These are phyloP conservation scores for Clarias pachynema DNA, from an alignment of 2,797 vertebrate genomes.

Conservation along the genomic window DNA sequence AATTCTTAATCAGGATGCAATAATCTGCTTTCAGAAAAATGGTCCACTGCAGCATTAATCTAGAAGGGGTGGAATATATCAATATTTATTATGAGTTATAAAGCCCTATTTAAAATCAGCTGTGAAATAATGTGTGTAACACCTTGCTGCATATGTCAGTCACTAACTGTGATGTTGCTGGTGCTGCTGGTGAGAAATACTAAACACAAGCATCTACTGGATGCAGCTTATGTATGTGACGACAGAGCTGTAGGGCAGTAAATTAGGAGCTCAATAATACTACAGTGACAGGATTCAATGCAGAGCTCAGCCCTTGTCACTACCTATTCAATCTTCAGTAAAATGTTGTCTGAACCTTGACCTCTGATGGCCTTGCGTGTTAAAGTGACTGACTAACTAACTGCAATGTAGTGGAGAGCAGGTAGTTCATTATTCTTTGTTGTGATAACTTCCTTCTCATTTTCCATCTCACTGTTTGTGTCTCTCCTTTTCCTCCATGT, in stretches of 20 bases:
- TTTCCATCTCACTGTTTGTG: slow-evolving; percentile 1
- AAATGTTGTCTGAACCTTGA: slow-evolving; percentile 34
- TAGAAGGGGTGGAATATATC: not conserved
- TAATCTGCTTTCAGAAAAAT: slow-evolving; percentile 1
- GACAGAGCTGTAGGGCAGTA: not conserved
- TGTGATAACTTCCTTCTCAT: slow-evolving; percentile 16
- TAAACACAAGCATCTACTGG: slow-evolving; percentile 30
- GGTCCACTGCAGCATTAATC: not conserved
- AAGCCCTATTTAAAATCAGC: slow-evolving; percentile 33
- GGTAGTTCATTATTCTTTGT: slow-evolving; percentile 9
- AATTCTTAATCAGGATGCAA: not conserved
- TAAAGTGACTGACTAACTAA: slow-evolving; percentile 6
- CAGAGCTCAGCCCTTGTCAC: slow-evolving; percentile 15
- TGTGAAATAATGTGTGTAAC: slow-evolving; percentile 42
- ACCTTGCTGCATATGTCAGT: slow-evolving; percentile 42
- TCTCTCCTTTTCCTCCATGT: slow-evolving; percentile 29
- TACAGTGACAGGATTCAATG: slow-evolving; percentile 29
- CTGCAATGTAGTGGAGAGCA: slow-evolving; percentile 24
- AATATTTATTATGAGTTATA: slow-evolving; percentile 47
- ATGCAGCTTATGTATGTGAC: not conserved
- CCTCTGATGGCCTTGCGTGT: slow-evolving; percentile 18
- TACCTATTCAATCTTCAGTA: slow-evolving; percentile 32
- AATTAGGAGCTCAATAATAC: slow-evolving; percentile 41
- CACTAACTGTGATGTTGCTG: slow-evolving; percentile 13
- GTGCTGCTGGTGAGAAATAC: slow-evolving; percentile 36